phyloP scores from a whole-genome alignment of 2,797 vertebrate species.

The Champsocephalus gunnari region DNA sequence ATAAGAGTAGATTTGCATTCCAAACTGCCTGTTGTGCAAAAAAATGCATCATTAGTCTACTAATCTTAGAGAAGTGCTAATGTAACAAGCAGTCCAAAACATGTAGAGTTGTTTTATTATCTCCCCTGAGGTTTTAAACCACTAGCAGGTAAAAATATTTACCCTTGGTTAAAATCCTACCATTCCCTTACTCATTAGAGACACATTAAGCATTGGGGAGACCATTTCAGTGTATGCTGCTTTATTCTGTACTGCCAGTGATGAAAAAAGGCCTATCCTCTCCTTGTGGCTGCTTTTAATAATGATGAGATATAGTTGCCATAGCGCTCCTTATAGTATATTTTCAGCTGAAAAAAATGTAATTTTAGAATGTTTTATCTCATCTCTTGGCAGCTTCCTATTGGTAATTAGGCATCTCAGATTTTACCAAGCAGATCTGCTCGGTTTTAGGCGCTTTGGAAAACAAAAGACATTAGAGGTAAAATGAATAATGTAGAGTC shows the following conservation, averaged over 20 bases:
- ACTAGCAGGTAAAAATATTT: conserved; percentile 69
- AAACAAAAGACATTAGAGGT: conserved; percentile 67
- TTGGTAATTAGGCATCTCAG: conserved; percentile 32
- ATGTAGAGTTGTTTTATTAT: conserved; percentile 39
- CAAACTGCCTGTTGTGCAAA: conserved; percentile 81
- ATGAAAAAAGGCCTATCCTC: conserved; percentile 31
- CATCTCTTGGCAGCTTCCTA: conserved; percentile 35
- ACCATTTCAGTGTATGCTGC: conserved; percentile 25
- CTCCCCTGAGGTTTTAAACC: conserved; percentile 55
- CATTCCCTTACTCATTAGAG: conserved; percentile 58
- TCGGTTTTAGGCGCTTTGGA: conserved; percentile 53
- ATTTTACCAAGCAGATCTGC: conserved; percentile 19
- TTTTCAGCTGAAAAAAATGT: conserved; percentile 38
- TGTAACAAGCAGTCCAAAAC: conserved; percentile 47
- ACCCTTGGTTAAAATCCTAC: conserved; percentile 60
- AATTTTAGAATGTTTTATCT: conserved; percentile 51
- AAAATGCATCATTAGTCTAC: conserved; percentile 57
- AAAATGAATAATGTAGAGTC: conserved; percentile 75
- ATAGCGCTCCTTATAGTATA: conserved; percentile 33
- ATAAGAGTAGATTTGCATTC: conserved; percentile 80
- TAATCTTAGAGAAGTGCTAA: conserved; percentile 56
- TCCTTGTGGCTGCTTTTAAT: conserved; percentile 42
- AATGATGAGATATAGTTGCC: conserved; percentile 38
- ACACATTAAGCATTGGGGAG: conserved; percentile 44
- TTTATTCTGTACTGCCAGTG: conserved; percentile 42